A percentile compares a stretch with the other conserved stretches of the same genome.
Evolutionary conservation across 2,888 invertebrate species (phyloP).

Genomic region (Orthosia gracilis): DNA sequence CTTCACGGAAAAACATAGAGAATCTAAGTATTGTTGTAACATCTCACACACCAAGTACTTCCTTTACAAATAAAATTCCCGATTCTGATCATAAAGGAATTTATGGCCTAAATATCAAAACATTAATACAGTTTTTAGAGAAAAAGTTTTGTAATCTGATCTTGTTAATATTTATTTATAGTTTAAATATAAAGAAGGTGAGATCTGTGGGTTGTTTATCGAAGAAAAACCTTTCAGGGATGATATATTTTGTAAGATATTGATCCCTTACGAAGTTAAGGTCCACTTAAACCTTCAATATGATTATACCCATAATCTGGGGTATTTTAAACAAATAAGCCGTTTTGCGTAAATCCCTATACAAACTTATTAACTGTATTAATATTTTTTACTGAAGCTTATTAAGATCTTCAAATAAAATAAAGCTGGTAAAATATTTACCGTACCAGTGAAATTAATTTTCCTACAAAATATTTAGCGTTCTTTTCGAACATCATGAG

Average conservation of each 20-base stretch:
- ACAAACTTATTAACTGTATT: conserved; percentile 10
- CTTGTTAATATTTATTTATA: conserved; percentile 6
- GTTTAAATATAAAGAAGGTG: conserved; percentile 11
- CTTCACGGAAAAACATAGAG: too few relatives aligned
- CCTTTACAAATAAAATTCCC: too few relatives aligned
- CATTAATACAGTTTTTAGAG: conserved; percentile 3
- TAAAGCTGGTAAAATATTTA: conserved; percentile 3
- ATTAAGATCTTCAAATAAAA: conserved; percentile 6
- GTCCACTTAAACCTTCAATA: conserved; percentile 2
- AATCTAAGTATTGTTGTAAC: too few relatives aligned
- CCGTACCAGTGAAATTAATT: neutral
- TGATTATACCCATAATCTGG: conserved; percentile 2
- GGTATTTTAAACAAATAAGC: conserved; percentile 17
- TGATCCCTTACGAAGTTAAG: conserved; percentile 5
- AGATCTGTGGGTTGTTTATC: neutral
- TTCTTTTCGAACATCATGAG: neutral
- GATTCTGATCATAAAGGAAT: neutral
- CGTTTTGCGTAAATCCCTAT: neutral
- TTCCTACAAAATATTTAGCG: too few relatives aligned
- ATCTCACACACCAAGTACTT: too few relatives aligned
- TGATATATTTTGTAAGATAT: neutral
- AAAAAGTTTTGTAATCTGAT: neutral
- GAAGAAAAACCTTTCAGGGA: neutral
- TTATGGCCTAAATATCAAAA: neutral
- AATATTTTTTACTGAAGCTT: neutral